These are phyloP conservation scores for Ophioninae sp. DNA, from an alignment of 2,888 invertebrate species.

Conservation along the genomic window DNA sequence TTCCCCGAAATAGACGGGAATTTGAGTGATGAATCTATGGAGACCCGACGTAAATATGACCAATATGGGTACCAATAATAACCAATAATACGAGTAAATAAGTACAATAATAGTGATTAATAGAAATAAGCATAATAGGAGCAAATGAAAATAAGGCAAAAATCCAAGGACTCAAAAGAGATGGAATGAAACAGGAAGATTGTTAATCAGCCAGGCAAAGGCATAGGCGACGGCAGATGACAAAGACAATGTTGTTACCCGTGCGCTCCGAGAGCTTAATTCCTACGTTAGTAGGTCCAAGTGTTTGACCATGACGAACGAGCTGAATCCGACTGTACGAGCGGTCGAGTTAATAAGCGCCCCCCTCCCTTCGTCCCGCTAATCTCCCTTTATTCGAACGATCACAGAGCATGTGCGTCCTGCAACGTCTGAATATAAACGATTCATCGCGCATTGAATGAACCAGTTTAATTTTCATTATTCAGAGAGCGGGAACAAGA, in stretches of 20 bases:
- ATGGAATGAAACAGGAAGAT: not conserved
- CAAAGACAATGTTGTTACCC: not conserved
- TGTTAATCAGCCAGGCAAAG: not conserved
- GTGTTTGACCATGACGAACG: not conserved
- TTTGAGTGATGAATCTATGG: slow-evolving; percentile 32
- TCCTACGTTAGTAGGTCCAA: not conserved
- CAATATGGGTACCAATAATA: not conserved
- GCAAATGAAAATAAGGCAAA: no score
- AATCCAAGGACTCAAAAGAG: no score
- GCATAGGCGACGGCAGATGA: not conserved
- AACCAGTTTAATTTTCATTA: slow-evolving; percentile 57
- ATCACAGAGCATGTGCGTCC: not conserved
- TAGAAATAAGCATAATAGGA: no score
- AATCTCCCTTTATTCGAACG: not conserved
- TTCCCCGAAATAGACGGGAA: slow-evolving; percentile 33
- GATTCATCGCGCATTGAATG: slow-evolving; percentile 49
- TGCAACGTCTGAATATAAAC: slow-evolving; percentile 7
- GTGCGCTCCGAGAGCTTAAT: not conserved
- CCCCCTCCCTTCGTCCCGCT: not conserved
- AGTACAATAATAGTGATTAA: no score
- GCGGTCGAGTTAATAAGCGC: not conserved
- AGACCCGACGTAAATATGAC: slow-evolving; percentile 38
- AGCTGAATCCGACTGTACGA: not conserved
- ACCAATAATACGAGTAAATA: no score
- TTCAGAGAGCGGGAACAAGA: slow-evolving; percentile 16